Percentiles rank a stretch among this genome's conserved stretches.
Conservation (phyloP, 2,113 vertebrate genomes). For the Otus sunia region DNA sequence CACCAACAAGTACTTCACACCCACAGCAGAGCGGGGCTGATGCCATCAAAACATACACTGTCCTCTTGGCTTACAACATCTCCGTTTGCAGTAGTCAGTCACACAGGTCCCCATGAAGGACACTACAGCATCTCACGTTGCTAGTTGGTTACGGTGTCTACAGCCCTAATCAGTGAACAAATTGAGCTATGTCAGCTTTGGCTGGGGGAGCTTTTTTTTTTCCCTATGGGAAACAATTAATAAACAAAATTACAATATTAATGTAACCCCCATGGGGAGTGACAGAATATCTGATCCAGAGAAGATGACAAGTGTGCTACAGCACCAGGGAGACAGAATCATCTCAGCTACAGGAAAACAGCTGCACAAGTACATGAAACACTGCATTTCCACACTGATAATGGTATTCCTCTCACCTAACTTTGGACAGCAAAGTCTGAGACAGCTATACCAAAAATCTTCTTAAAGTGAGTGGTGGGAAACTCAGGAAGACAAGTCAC, state of each 20-base stretch:
- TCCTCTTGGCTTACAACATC: not conserved
- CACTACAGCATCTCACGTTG: rapidly evolving
- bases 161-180: not conserved
- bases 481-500: not conserved
- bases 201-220: not conserved
- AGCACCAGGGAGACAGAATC: not conserved
- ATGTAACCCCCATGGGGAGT: rapidly evolving
- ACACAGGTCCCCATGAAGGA: not conserved
- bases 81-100: not conserved
- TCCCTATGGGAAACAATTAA: not conserved
- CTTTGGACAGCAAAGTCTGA: not conserved
- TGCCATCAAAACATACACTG: not conserved
- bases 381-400: not conserved
- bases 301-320: not conserved
- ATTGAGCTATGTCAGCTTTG: not conserved
- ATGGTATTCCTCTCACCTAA: not conserved
- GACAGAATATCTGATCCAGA: not conserved
- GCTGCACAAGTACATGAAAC: not conserved
- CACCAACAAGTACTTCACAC: not conserved
- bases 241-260: not conserved
- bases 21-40: not conserved
- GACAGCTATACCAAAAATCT: not conserved
- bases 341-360: not conserved
- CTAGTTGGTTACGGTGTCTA: not conserved
- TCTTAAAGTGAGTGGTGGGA: not conserved